Conservation (phyloP, 2,888 invertebrate species). For the Drosophila hamatofila region DNA sequence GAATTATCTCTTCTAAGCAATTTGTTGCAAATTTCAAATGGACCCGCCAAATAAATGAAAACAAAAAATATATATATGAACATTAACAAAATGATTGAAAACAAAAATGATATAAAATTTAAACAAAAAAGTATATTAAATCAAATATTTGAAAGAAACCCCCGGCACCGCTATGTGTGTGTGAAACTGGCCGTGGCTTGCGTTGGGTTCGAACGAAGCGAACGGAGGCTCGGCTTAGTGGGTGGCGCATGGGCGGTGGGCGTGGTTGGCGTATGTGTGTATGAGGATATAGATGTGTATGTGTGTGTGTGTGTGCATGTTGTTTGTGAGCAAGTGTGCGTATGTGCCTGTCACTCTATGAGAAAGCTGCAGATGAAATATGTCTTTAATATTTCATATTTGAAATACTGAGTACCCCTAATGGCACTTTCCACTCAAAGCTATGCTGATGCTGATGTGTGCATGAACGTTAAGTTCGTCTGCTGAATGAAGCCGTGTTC, state of each 20-base stretch:
- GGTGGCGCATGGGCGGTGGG: constrained; percentile 74
- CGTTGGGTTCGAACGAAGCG: constrained; percentile 77
- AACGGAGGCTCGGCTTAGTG: constrained; percentile 73
- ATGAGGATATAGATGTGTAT: constrained; percentile 28
- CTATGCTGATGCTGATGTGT: constrained; percentile 24
- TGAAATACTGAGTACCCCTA: constrained; percentile 23
- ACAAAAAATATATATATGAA: not conserved
- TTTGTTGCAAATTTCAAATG: constrained; percentile 28
- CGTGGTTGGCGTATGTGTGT: constrained; percentile 55
- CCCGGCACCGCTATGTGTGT: constrained; percentile 74
- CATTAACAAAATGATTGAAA: constrained; percentile 32
- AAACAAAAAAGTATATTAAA: constrained; percentile 27
- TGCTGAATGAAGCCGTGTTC: constrained; percentile 25
- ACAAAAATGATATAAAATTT: constrained; percentile 19
- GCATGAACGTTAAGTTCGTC: constrained; percentile 56
- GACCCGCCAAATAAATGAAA: constrained; percentile 29
- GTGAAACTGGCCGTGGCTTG: constrained; percentile 80
- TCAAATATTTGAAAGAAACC: constrained; percentile 29
- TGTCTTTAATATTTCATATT: not conserved
- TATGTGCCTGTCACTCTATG: constrained; percentile 23
- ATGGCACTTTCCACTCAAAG: constrained; percentile 16
- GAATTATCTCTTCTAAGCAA: constrained; percentile 10
- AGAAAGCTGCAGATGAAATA: constrained; percentile 12
- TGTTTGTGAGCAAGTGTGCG: constrained; percentile 19
- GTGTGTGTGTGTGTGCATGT: constrained; percentile 22